A percentile compares a stretch with the other conserved stretches of the same genome.
These are phyloP conservation scores for Drosophila pseudoobscura DNA, from an alignment of 1,140 invertebrate genomes.

Conservation along the genomic window DNA sequence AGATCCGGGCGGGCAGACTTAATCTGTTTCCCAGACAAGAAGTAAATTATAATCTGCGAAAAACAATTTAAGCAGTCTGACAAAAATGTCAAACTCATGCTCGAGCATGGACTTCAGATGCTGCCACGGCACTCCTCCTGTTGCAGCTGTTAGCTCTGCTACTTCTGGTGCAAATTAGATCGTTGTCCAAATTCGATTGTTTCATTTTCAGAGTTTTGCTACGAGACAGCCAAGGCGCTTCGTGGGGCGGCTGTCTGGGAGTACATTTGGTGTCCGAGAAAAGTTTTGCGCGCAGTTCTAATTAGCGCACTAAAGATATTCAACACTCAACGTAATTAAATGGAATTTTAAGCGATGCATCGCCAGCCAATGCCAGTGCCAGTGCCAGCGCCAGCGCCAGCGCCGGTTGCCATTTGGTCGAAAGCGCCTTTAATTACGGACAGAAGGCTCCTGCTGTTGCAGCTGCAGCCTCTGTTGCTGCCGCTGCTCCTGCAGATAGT, in stretches of 20 bases:
- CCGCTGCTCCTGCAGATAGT: slow-evolving; percentile 52
- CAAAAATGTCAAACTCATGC: slow-evolving; percentile 35
- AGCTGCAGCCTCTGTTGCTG: background rate
- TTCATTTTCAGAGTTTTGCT: slow-evolving; percentile 29
- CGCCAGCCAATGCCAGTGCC: slow-evolving; percentile 8
- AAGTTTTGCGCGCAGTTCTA: slow-evolving; percentile 63
- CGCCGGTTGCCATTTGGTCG: slow-evolving; percentile 45
- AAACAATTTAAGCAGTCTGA: slow-evolving; percentile 44
- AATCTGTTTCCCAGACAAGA: slow-evolving; percentile 18
- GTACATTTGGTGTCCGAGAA: slow-evolving; percentile 64
- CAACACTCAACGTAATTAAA: slow-evolving; percentile 79
- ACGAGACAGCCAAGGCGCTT: background rate
- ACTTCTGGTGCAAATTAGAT: slow-evolving; percentile 50
- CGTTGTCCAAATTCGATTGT: slow-evolving; percentile 71
- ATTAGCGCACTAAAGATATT: slow-evolving; percentile 75
- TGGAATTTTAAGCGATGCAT: slow-evolving; percentile 78
- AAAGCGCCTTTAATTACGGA: slow-evolving; percentile 70
- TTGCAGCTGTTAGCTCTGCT: slow-evolving; percentile 4
- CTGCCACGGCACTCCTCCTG: background rate
- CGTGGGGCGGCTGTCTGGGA: slow-evolving; percentile 5
- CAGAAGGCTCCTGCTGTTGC: slow-evolving; percentile 17
- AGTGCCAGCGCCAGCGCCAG: background rate
- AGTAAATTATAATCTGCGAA: slow-evolving; percentile 47
- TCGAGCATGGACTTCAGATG: too few species aligned
- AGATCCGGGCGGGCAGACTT: slow-evolving; percentile 11